Evolutionary conservation across 2,888 invertebrate species (phyloP).

Genomic region (Keiferia lycopersicella): DNA sequence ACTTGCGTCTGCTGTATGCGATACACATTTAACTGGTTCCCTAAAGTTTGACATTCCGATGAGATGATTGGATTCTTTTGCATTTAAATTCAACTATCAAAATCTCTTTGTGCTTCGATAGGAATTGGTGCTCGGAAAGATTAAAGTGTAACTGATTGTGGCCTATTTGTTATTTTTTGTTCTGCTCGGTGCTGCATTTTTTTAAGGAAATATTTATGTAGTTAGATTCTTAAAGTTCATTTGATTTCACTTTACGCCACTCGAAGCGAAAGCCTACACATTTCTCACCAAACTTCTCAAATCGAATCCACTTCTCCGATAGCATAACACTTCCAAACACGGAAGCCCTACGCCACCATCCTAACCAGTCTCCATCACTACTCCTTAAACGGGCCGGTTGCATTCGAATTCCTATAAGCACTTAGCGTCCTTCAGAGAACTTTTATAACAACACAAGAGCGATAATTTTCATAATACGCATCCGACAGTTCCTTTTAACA

Average conservation of each 20-base stretch:
- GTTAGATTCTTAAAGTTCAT: too few relatives aligned
- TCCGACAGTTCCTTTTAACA: constrained; percentile 50
- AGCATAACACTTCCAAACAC: constrained; percentile 13
- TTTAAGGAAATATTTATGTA: too few relatives aligned
- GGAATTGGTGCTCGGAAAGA: too few relatives aligned
- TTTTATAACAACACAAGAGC: constrained; percentile 38
- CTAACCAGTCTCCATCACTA: not conserved
- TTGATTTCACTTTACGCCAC: too few relatives aligned
- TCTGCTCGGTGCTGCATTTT: too few relatives aligned
- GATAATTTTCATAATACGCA: constrained; percentile 50
- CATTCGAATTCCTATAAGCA: constrained; percentile 22
- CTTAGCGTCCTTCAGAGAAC: constrained; percentile 24
- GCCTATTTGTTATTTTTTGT: too few relatives aligned
- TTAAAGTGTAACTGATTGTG: too few relatives aligned
- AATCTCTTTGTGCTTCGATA: not conserved
- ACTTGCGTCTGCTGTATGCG: too few relatives aligned
- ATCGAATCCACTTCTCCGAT: constrained; percentile 1
- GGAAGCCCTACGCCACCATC: not conserved
- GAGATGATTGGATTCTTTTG: not conserved
- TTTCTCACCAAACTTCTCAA: not conserved
- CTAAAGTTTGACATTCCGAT: not conserved
- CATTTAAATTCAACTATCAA: not conserved
- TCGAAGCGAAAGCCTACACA: not conserved
- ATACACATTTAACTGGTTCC: too few relatives aligned
- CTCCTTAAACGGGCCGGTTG: constrained; percentile 10